These are phyloP conservation scores for Rhinogobius similis DNA, from an alignment of 2,113 vertebrate genomes.

Conservation along the genomic window DNA sequence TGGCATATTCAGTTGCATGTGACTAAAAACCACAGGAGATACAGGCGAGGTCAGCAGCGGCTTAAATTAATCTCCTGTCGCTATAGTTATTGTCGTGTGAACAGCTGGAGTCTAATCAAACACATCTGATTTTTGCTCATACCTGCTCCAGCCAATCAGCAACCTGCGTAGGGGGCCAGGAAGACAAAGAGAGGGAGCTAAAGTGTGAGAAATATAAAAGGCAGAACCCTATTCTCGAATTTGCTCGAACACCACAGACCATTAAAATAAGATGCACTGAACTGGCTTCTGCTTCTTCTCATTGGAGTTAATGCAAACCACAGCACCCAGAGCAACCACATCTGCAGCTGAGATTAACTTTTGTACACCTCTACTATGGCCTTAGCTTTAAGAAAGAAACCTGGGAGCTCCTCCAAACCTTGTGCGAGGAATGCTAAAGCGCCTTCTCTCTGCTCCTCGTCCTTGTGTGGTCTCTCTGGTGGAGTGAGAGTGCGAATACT, in stretches of 20 bases:
- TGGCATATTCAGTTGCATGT: constrained; percentile 24
- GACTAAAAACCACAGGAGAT: constrained; percentile 36
- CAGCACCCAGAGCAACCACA: neutral
- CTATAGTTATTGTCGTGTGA: constrained; percentile 52
- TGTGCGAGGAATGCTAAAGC: constrained; percentile 4
- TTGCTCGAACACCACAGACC: neutral
- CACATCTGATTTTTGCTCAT: constrained; percentile 42
- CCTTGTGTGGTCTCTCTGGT: constrained; percentile 70
- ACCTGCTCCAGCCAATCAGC: constrained; percentile 47
- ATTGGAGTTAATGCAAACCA: neutral
- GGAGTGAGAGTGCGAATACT: constrained; percentile 79
- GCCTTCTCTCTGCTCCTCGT: constrained; percentile 19
- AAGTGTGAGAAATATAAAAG: constrained; percentile 24
- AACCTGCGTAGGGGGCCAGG: constrained; percentile 34
- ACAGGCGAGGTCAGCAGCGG: constrained; percentile 16
- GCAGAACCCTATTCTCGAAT: constrained; percentile 28
- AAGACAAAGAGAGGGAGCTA: constrained; percentile 15
- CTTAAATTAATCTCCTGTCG: constrained; percentile 63
- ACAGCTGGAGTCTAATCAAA: constrained; percentile 54
- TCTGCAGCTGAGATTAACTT: neutral
- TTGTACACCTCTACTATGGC: constrained; percentile 43
- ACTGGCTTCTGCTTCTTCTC: neutral
- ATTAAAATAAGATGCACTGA: constrained; percentile 22
- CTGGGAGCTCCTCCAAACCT: neutral
- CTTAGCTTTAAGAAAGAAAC: constrained; percentile 7